phyloP scores from a whole-genome alignment of 2,113 vertebrate genomes.

The Lutjanus erythropterus region DNA sequence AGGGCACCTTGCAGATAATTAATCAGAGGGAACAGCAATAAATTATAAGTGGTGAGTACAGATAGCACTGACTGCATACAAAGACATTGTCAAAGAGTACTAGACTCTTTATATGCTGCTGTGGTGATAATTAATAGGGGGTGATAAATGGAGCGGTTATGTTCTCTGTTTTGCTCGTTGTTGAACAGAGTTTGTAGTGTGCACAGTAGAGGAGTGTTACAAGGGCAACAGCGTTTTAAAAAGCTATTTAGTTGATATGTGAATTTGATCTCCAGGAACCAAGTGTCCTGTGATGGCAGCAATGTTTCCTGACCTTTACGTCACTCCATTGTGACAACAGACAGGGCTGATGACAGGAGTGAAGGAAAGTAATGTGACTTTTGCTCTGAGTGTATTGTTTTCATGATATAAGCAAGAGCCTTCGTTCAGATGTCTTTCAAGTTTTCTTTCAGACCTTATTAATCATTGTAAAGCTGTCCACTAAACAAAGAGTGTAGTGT shows the following conservation, averaged over 20 bases:
- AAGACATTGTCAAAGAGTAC: conserved; percentile 33
- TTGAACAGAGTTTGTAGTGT: background rate
- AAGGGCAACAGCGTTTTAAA: background rate
- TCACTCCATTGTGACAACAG: background rate
- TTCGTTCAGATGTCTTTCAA: background rate
- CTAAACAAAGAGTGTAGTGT: conserved; percentile 13
- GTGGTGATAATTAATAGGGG: conserved; percentile 41
- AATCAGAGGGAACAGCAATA: conserved; percentile 26
- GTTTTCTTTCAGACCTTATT: conserved; percentile 9
- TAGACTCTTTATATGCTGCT: conserved; percentile 8
- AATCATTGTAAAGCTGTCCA: background rate
- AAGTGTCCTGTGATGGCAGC: background rate
- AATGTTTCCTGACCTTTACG: background rate
- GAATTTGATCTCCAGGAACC: background rate
- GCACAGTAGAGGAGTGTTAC: background rate
- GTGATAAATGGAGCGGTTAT: conserved; percentile 18
- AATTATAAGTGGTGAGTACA: background rate
- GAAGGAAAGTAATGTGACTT: background rate
- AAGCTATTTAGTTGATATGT: background rate
- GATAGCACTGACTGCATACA: conserved; percentile 11
- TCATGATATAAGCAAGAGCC: background rate
- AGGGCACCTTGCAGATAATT: conserved; percentile 40
- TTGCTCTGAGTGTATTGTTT: background rate
- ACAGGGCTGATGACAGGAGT: background rate
- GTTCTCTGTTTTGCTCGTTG: background rate